Base-by-base conservation (phyloP, 2,888 invertebrate species). In the Andrena chrysosceles region DNA sequence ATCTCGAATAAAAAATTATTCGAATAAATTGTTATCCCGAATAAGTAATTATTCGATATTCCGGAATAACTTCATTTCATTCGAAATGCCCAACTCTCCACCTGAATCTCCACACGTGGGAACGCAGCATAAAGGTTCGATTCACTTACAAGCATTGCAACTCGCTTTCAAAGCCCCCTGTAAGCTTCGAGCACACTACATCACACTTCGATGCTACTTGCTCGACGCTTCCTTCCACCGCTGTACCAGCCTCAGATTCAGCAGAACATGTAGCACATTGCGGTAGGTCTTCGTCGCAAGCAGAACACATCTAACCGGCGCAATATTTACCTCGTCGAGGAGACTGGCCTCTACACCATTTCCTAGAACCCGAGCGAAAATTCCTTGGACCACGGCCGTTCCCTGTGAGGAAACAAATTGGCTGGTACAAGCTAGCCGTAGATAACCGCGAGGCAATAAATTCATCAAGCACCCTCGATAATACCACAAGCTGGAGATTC, bases 401-500 rank as follows among this genome's bases (percentile, higher is more conserved):
- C 35, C 29, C 42, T 26, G 8, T 16, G 67, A 42, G 48, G 56
- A 70, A 81, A 83, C 77, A 80, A 87, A 86, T 82, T 80, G 84
- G 77, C 73, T 73, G 77, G 83, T 73, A 79, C 78, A 76, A 33
- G 69, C 75, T 20, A 31, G 26, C 71, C 80, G 60, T 42, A 78
- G 83, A 87, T 83, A 86, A 82, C 77, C 62, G 60, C 31, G 1
- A 8, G 62, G 72, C 77, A 71, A 84, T 86, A 87, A 87, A 86
- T 88, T 88, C 83, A 78, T 85, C 77, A 81, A 73, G 67, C 35
- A 78, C 76, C 64, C 60, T 13, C 31, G 52, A 83, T 83, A 69
- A 69, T 72, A 59, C 70, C 60, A 23, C 20, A 13, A 42, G 26
- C 49, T 33, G 20, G 63, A 74, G 71, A 66, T 66, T 81, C 81